A percentile compares a stretch with the other conserved stretches of the same genome.
Evolutionary conservation across 2,113 vertebrate species (phyloP).

Genomic region (Oceanites oceanicus): DNA sequence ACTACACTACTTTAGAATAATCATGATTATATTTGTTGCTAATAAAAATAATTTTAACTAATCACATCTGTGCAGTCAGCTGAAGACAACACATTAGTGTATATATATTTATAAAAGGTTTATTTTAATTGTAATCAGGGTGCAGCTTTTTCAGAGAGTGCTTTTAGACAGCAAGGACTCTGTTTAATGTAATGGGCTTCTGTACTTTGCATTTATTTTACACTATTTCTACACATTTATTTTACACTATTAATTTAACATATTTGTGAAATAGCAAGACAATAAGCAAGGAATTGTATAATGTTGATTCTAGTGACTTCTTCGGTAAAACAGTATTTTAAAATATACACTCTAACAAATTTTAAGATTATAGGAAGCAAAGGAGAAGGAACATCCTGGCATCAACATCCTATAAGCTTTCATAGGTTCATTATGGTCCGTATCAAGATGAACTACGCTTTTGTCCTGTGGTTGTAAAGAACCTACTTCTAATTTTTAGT

Average conservation of each 20-base stretch:
- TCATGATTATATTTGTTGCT: background rate
- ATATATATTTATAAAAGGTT: background rate
- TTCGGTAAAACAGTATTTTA: background rate
- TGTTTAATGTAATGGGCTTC: background rate
- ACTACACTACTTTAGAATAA: background rate
- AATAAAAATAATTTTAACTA: background rate
- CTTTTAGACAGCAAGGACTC: background rate
- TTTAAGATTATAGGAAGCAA: background rate
- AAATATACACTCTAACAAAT: background rate
- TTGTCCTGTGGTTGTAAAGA: background rate
- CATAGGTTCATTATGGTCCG: background rate
- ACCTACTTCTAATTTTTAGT: background rate
- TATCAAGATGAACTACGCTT: background rate
- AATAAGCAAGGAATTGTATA: background rate
- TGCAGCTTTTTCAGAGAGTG: background rate
- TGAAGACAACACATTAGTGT: background rate
- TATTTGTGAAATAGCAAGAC: background rate
- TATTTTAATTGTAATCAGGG: background rate
- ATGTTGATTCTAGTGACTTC: background rate
- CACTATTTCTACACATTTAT: background rate
- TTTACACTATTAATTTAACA: background rate
- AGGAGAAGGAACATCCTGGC: background rate
- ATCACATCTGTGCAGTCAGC: background rate
- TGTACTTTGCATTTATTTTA: background rate
- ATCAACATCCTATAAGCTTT: background rate